These are phyloP conservation scores for Oligia latruncula DNA, from an alignment of 2,888 invertebrate genomes.

Conservation along the genomic window DNA sequence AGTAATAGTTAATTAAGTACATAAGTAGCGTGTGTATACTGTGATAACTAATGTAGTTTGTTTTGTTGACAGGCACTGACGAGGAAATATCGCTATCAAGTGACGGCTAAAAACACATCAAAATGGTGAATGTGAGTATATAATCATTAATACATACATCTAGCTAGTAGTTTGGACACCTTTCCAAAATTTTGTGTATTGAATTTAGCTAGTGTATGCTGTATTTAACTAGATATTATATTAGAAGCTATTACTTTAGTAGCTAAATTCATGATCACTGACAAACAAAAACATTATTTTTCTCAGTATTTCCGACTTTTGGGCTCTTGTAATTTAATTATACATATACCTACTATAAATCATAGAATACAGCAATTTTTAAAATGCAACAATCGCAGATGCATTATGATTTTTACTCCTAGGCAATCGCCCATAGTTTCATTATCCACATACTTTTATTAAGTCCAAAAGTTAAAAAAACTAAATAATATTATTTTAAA, in stretches of 20 bases:
- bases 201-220: not conserved
- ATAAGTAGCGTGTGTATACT: slow-evolving; percentile 16
- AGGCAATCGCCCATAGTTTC: not conserved
- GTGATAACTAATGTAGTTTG: slow-evolving; percentile 33
- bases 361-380: not conserved
- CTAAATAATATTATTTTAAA: not conserved
- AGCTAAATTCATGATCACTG: not conserved
- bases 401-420: not conserved
- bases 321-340: not conserved
- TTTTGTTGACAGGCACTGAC: slow-evolving; percentile 54
- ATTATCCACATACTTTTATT: not conserved
- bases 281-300: not conserved
- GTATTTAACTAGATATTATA: not conserved
- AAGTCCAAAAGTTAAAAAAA: not conserved
- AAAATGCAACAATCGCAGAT: not conserved
- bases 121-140: slow-evolving; percentile 74
- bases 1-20: slow-evolving; percentile 18
- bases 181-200: not conserved
- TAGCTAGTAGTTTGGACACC: not conserved
- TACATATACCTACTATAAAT: not conserved
- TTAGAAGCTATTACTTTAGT: not conserved
- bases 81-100: slow-evolving; percentile 27
- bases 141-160: not conserved
- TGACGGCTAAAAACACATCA: slow-evolving; percentile 45
- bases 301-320: not conserved